phyloP scores from a whole-genome alignment of 2,113 vertebrate genomes.

The Actenoides hombroni region DNA sequence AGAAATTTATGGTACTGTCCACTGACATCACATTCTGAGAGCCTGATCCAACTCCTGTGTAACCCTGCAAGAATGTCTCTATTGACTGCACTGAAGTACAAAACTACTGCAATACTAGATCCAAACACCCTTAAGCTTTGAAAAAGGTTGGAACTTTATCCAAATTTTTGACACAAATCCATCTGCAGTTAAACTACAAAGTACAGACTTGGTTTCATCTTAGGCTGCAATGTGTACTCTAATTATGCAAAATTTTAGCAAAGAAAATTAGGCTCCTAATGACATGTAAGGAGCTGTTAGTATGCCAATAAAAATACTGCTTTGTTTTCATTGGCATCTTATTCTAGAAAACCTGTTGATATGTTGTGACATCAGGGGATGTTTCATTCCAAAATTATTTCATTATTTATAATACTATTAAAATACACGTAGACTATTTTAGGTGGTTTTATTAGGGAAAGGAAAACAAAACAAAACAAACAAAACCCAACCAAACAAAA shows the following conservation, averaged over 20 bases:
- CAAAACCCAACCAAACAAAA: not conserved
- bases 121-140: not conserved
- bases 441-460: not conserved
- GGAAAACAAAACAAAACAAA: too few relatives aligned
- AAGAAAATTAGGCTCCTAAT: not conserved
- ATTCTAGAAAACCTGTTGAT: not conserved
- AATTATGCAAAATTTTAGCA: slow-evolving; percentile 12
- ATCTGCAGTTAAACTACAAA: slow-evolving; percentile 5
- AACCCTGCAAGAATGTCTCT: not conserved
- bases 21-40: not conserved
- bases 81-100: not conserved
- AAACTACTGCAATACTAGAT: not conserved
- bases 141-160: not conserved
- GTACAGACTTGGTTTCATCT: not conserved
- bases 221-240: not conserved
- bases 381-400: not conserved
- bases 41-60: not conserved
- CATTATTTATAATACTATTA: not conserved
- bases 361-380: not conserved
- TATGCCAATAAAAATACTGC: not conserved
- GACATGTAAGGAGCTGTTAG: not conserved
- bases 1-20: not conserved
- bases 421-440: not conserved
- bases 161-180: not conserved
- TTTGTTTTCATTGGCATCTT: not conserved